A percentile compares a stretch with the other conserved stretches of the same genome.
phyloP scores from a whole-genome alignment of 2,888 invertebrate species.

The Drosophila buzzatii region DNA sequence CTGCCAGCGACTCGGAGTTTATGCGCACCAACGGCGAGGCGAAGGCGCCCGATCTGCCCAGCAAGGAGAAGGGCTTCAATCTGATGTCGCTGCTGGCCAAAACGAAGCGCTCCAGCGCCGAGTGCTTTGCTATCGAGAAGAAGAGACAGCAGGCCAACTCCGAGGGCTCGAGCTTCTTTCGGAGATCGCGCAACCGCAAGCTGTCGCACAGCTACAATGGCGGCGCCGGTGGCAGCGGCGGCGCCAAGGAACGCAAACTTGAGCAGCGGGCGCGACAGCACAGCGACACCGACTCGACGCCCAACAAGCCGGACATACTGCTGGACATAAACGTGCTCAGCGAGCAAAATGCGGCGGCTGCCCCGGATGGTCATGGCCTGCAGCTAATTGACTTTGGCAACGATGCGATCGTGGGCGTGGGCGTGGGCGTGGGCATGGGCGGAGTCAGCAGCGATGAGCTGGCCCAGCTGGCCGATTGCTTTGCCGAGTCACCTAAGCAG shows the following conservation, averaged over 20 bases:
- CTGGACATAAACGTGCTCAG: conserved; percentile 84
- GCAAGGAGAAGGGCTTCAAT: conserved; percentile 83
- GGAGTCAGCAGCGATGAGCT: conserved; percentile 67
- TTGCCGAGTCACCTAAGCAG: conserved; percentile 74
- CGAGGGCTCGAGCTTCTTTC: conserved; percentile 81
- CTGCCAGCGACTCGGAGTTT: conserved; percentile 85
- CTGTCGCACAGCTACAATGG: conserved; percentile 85
- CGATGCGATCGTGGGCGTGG: conserved; percentile 43
- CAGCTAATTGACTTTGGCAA: conserved; percentile 79
- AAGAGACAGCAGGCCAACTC: conserved; percentile 82
- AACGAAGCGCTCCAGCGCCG: conserved; percentile 83
- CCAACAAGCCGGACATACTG: conserved; percentile 84
- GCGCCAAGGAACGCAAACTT: conserved; percentile 73
- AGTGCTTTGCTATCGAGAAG: conserved; percentile 83
- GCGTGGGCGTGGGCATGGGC: not conserved
- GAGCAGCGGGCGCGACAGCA: conserved; percentile 80
- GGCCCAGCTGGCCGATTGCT: conserved; percentile 75
- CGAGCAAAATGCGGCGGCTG: conserved; percentile 68
- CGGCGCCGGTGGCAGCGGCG: conserved; percentile 74
- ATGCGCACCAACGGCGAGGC: conserved; percentile 75
- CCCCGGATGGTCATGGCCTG: conserved; percentile 49
- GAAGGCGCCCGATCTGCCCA: conserved; percentile 56
- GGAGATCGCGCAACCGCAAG: conserved; percentile 83
- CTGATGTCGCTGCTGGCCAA: conserved; percentile 82
- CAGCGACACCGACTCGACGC: conserved; percentile 83